Evolutionary conservation across 2,113 vertebrate genomes (phyloP).

Genomic region (Anas platyrhynchos): DNA sequence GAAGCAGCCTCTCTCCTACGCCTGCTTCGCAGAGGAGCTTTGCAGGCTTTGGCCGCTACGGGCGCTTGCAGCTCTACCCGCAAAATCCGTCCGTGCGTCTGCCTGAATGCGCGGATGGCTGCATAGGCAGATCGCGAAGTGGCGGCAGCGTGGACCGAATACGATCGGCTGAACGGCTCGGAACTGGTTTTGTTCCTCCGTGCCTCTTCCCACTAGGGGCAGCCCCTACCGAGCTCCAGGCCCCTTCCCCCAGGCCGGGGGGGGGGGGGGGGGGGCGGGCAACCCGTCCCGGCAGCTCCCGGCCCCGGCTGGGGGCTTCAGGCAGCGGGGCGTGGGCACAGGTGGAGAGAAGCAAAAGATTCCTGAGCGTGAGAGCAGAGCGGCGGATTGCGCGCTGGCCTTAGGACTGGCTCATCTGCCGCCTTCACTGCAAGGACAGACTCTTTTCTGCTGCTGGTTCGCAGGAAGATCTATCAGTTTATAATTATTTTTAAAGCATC

Average conservation of each 20-base stretch:
- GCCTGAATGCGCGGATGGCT: neutral
- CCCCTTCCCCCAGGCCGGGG: conserved; percentile 3
- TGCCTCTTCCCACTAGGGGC: conserved; percentile 23
- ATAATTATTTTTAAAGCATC: neutral
- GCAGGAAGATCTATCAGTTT: neutral
- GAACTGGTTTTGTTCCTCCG: neutral
- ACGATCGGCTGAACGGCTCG: neutral
- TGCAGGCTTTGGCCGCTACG: conserved; percentile 20
- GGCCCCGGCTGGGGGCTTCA: neutral
- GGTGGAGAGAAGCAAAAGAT: conserved; percentile 34
- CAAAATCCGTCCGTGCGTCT: neutral
- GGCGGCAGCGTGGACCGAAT: neutral
- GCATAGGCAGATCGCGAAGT: neutral
- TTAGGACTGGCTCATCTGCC: neutral
- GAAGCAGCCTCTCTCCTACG: neutral
- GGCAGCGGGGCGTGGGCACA: conserved; percentile 9
- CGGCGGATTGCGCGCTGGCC: neutral
- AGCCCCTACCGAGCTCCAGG: neutral
- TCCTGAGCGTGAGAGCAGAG: conserved; percentile 19
- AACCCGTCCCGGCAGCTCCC: neutral
- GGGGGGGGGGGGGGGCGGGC: neutral
- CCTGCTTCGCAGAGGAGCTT: neutral
- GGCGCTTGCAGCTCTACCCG: neutral
- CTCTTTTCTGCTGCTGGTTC: neutral
- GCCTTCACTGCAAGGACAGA: rapidly evolving